Conservation (phyloP, 2,113 vertebrate genomes). For the Planiliza haematocheilus region DNA sequence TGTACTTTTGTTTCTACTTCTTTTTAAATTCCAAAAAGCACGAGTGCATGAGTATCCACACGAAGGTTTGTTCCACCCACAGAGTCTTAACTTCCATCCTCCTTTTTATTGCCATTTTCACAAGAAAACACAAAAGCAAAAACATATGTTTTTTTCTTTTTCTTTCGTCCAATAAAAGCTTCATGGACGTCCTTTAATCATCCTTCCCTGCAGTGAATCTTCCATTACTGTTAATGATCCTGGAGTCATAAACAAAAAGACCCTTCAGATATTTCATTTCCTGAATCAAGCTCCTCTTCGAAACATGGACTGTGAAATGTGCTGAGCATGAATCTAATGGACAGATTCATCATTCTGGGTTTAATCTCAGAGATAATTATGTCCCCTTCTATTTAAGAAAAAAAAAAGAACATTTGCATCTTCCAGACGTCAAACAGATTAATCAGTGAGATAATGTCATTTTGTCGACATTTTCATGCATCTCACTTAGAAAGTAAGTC, state of each 20-base stretch:
- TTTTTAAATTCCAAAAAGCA: too few relatives aligned
- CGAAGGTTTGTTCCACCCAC: too few relatives aligned
- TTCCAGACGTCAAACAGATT: background rate
- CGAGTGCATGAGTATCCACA: too few relatives aligned
- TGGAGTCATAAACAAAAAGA: slow-evolving; percentile 37
- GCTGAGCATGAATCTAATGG: slow-evolving; percentile 33
- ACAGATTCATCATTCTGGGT: slow-evolving; percentile 32
- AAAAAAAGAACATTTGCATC: background rate
- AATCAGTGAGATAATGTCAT: background rate
- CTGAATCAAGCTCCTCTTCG: slow-evolving; percentile 23
- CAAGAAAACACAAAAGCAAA: too few relatives aligned
- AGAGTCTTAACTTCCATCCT: too few relatives aligned
- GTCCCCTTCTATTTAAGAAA: background rate
- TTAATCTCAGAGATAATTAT: slow-evolving; percentile 33
- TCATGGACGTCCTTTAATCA: slow-evolving; percentile 6
- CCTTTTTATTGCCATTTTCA: too few relatives aligned
- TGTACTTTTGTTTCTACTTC: too few relatives aligned
- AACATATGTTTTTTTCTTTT: too few relatives aligned
- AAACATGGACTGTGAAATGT: slow-evolving; percentile 23
- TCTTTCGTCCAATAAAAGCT: too few relatives aligned
- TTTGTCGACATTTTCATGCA: background rate
- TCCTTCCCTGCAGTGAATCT: slow-evolving; percentile 11
- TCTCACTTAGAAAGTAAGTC: background rate
- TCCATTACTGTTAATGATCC: slow-evolving; percentile 48
- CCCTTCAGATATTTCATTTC: slow-evolving; percentile 29